Evolutionary conservation across 2,113 vertebrate species (phyloP), one percentile per base, ranked within the genome.

Genomic region (Lethenteron camtschaticum): DNA sequence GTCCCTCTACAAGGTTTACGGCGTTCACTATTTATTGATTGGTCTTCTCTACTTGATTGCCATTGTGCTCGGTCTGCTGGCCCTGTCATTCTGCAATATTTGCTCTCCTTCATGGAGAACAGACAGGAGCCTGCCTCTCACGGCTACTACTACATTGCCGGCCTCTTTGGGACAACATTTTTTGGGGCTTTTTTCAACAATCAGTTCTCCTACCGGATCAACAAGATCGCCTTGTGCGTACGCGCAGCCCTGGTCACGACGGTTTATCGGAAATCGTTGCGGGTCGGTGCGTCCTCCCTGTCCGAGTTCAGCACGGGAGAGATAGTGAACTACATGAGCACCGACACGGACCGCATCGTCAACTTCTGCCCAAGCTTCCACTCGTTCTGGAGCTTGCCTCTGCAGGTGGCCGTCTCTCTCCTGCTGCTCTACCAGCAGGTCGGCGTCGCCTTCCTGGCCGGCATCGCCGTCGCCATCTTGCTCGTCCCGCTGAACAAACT

Each of bases 301-400:
- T 70, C 78, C 0, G 55, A 60, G 20, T 85, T 83, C 75, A 78
- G 83, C 0, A 70, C 81, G 3, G 94, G 94, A 0, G 90, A 94
- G 73, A 84, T 86, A 57, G 82, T 96, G 71, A 99, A 96, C 79
- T 79, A 90, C 10, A 87, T 99, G 82, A 94, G 90, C 79, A 88
- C 85, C 0, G 94, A 99, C 75, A 79, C 85, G 0, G 77, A 83
- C 73, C 81, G 90, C 7, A 72, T 96, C 72, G 77, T 86, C 66
- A 90, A 88, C 81, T 95, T 99, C 78, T 88, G 84, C 69, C 74
- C 72, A 73, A 88, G 85, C 70, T 94, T 99, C 77, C 94, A 99
- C 0, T 90, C 96, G 70, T 74, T 89, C 55, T 99, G 94, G 94
- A 89, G 87, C 75, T 77, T 99, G 55, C 90, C 94, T 8, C 78